Evolutionary conservation across 23 tunicate genomes (phyloP).

Genomic region (Clavelina lepadiformis): DNA sequence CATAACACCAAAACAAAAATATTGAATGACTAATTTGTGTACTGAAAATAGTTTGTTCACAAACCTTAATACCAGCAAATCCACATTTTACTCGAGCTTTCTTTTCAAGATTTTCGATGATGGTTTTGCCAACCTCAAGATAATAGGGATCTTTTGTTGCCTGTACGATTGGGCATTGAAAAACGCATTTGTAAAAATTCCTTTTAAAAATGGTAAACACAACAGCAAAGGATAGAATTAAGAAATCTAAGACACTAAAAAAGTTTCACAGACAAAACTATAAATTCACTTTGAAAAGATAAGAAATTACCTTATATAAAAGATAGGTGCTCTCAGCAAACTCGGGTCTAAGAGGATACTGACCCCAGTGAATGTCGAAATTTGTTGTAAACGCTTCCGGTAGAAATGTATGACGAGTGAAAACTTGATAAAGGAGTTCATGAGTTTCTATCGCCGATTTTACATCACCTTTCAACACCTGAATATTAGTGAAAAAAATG

Average conservation of each 20-base stretch:
- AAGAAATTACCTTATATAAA: conserved; percentile 58
- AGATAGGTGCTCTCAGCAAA: conserved; percentile 95
- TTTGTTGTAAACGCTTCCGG: conserved; percentile 98
- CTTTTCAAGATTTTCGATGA: conserved; percentile 75
- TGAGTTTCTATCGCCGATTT: conserved; percentile 83
- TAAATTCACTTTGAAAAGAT: not conserved
- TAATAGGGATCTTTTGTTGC: conserved; percentile 90
- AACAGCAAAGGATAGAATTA: not conserved
- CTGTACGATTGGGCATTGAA: conserved; percentile 16
- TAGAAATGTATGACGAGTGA: conserved; percentile 78
- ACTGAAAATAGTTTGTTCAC: too few relatives aligned
- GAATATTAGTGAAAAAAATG: too few relatives aligned
- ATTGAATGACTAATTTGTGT: too few relatives aligned
- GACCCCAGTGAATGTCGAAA: conserved; percentile 97
- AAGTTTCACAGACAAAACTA: too few relatives aligned
- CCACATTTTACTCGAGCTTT: conserved; percentile 85
- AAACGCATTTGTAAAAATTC: not conserved
- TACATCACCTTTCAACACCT: conserved; percentile 97
- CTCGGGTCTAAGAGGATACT: conserved; percentile 91
- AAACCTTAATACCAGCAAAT: conserved; percentile 92
- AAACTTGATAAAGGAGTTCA: conserved; percentile 91
- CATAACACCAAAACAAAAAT: too few relatives aligned
- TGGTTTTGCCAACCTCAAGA: conserved; percentile 82
- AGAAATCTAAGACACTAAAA: too few relatives aligned
- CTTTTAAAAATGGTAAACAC: not conserved